phyloP scores from a whole-genome alignment of 2,888 invertebrate species.

The Latrodectus hesperus region DNA sequence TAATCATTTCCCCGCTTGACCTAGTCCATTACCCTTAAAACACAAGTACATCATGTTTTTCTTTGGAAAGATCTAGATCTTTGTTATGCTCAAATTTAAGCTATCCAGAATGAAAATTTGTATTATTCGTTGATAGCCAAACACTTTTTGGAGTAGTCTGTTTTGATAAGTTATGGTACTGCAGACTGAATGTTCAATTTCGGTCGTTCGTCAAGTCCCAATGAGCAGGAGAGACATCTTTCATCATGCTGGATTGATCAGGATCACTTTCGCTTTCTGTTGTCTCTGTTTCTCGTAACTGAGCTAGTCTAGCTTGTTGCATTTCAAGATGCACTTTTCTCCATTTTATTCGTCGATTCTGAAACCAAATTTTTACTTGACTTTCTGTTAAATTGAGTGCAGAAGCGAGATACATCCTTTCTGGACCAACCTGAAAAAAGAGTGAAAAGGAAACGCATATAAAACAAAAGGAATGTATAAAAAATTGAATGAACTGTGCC shows the following conservation, averaged over 20 bases:
- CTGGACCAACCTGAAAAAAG: slow-evolving; percentile 82
- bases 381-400: slow-evolving; percentile 90
- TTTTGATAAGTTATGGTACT: too few relatives aligned
- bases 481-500: too few relatives aligned
- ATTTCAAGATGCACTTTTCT: slow-evolving; percentile 94
- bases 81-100: too few relatives aligned
- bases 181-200: slow-evolving; percentile 2
- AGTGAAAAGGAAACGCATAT: not conserved
- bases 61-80: too few relatives aligned
- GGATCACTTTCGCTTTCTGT: slow-evolving; percentile 25
- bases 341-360: slow-evolving; percentile 96
- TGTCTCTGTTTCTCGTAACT: slow-evolving; percentile 40
- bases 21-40: too few relatives aligned
- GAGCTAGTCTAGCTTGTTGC: slow-evolving; percentile 82
- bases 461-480: too few relatives aligned
- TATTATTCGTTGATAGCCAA: too few relatives aligned
- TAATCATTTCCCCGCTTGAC: too few relatives aligned
- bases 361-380: slow-evolving; percentile 94
- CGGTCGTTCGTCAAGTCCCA: slow-evolving; percentile 30
- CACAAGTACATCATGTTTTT: too few relatives aligned
- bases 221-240: slow-evolving; percentile 7
- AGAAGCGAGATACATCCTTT: slow-evolving; percentile 91
- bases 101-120: too few relatives aligned
- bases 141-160: too few relatives aligned
- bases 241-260: not conserved